A percentile compares a stretch with the other conserved stretches of the same genome.
Evolutionary conservation across 2,888 invertebrate genomes (phyloP).

Genomic region (Stomorhina lunata): DNA sequence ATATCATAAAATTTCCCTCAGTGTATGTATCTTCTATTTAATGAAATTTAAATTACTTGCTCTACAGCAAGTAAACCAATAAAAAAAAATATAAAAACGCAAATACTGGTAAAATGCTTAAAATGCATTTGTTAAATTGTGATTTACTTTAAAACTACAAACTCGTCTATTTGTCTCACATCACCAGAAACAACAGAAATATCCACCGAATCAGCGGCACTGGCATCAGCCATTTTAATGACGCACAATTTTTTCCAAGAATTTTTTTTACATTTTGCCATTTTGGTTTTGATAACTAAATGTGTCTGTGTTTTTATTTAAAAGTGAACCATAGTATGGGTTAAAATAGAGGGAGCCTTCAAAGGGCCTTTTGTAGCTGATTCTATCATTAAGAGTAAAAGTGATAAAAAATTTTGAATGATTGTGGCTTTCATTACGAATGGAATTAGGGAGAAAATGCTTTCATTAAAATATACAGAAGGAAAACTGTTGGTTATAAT

Average conservation of each 20-base stretch:
- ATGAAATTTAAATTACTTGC: too few species aligned
- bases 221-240: conserved; percentile 36
- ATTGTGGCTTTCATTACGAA: too few species aligned
- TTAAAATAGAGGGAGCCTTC: too few species aligned
- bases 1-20: too few species aligned
- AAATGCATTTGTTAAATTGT: conserved; percentile 31
- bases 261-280: background rate
- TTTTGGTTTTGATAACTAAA: background rate
- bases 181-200: conserved; percentile 19
- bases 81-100: background rate
- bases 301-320: background rate
- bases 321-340: background rate
- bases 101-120: background rate
- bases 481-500: too few species aligned
- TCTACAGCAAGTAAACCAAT: too few species aligned
- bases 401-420: too few species aligned
- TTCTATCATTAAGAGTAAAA: too few species aligned
- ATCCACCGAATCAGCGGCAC: conserved; percentile 8
- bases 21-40: background rate
- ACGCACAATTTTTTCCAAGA: conserved; percentile 33
- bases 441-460: too few species aligned
- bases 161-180: conserved; percentile 19
- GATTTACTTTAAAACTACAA: conserved; percentile 30
- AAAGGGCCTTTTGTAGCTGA: too few species aligned
- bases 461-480: too few species aligned